Evolutionary conservation across 2,888 invertebrate species (phyloP).

Genomic region (Drosophila fulvimacula): DNA sequence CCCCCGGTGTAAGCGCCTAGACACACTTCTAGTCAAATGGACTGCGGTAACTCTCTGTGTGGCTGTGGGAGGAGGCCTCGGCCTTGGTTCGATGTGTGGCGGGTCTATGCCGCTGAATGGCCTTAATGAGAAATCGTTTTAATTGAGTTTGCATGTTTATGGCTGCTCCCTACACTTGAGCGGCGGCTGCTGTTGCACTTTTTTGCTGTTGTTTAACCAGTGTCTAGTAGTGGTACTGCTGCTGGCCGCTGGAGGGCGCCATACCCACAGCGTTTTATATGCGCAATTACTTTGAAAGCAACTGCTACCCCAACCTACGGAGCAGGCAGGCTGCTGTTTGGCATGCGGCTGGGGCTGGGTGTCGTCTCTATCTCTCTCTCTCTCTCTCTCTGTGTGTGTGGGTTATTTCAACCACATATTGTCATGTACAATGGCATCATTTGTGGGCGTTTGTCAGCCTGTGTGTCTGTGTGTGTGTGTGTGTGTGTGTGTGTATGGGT

Average conservation of each 20-base stretch:
- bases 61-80: background rate
- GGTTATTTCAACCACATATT: constrained; percentile 62
- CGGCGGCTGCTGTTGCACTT: constrained; percentile 46
- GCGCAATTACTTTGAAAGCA: constrained; percentile 76
- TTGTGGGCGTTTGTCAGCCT: constrained; percentile 60
- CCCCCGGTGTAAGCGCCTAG: constrained; percentile 2
- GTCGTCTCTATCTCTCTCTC: background rate
- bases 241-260: constrained; percentile 4
- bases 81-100: constrained; percentile 23
- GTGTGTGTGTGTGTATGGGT: background rate
- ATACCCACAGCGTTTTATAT: constrained; percentile 32
- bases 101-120: constrained; percentile 55
- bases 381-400: background rate
- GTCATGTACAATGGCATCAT: constrained; percentile 77
- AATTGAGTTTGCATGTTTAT: constrained; percentile 82
- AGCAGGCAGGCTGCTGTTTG: background rate
- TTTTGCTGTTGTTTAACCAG: constrained; percentile 8
- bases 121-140: constrained; percentile 80
- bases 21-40: constrained; percentile 18
- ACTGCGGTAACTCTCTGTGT: background rate
- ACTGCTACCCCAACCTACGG: constrained; percentile 12
- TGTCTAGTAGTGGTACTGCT: constrained; percentile 1
- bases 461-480: background rate
- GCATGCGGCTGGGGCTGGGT: background rate
- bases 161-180: constrained; percentile 73